Base-by-base conservation (phyloP, 2,888 invertebrate genomes). In the Chromoteleia sp. region DNA sequence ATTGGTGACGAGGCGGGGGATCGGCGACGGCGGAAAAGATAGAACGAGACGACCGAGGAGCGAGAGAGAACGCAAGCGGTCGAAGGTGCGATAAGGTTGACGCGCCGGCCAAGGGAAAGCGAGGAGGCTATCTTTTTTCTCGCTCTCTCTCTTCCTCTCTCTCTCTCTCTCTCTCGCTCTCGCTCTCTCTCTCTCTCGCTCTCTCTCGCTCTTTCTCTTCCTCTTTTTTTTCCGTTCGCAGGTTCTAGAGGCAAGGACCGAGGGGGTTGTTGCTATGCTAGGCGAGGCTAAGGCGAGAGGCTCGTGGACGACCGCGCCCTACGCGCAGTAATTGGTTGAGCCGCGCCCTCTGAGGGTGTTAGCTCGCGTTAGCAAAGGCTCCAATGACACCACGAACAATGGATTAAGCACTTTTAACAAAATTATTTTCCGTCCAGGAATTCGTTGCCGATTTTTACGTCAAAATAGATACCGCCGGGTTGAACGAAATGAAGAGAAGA, bases 261-360 rank as follows among this genome's bases (percentile, higher is more conserved):
- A 83, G 81, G 78, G 80, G 78, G 78, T 81, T 83, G 83, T 83
- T 83, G 83, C 83, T 79, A 81, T 83, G 83, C 81, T 81, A 83
- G 81, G 77, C 81, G 81, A 77, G 81, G 81, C 81, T 50, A 74
- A 61, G 61, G 50, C 68, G 45, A 54, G 74, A 73, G 77, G 33
- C 76, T 77, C 82, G 81, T 78, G 68, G 79, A 84, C 85, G 87
- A 86, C 89, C 88, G 86, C 89, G 86, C 88, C 88, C 88, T 88
- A 84, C 80, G 74, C 85, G 81, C 84, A 84, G 86, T 89, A 89
- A 89, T 89, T 89, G 89, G 89, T 89, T 89, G 89, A 88, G 86
- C 89, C 89, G 88, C 89, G 85, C 89, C 89, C 88, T 87, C 82
- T 77, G 81, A 84, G 86, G 86, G 86, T 87, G 87, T 87, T 86